Conservation (phyloP, 2,113 vertebrate genomes). For the Sinocyclocheilus rhinocerous region DNA sequence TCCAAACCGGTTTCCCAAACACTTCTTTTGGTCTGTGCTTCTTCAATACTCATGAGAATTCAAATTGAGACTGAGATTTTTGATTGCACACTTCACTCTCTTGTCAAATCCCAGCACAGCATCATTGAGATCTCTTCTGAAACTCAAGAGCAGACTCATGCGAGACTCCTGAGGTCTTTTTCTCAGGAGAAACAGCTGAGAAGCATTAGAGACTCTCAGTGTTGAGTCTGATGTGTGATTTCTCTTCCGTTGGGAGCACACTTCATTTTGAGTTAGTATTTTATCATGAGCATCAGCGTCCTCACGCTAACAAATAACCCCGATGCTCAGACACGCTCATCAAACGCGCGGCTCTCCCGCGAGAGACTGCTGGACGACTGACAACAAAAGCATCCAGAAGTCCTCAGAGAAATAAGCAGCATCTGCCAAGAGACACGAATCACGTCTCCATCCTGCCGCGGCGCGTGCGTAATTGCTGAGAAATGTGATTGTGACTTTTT, state of each 20-base stretch:
- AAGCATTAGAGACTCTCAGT: neutral
- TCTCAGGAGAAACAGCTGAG: neutral
- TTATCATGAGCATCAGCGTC: neutral
- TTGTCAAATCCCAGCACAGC: neutral
- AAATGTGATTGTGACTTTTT: constrained; percentile 54
- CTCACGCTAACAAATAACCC: neutral
- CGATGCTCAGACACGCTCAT: neutral
- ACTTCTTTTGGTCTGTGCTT: neutral
- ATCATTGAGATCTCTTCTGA: neutral
- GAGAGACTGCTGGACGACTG: neutral
- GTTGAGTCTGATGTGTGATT: neutral
- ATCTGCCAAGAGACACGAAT: constrained; percentile 36
- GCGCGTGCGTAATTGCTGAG: constrained; percentile 13
- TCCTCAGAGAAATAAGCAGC: constrained; percentile 43
- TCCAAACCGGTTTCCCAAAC: neutral
- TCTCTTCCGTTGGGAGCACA: neutral
- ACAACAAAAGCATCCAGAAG: constrained; percentile 1
- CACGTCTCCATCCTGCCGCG: neutral
- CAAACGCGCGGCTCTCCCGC: constrained; percentile 6
- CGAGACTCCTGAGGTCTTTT: neutral
- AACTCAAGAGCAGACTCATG: neutral
- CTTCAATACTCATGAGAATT: neutral
- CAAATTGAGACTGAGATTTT: neutral
- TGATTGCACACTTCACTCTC: neutral
- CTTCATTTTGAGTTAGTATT: neutral